A percentile compares a stretch with the other conserved stretches of the same genome.
phyloP scores from a whole-genome alignment of 1,140 invertebrate genomes.

The Notospermus geniculatus region DNA sequence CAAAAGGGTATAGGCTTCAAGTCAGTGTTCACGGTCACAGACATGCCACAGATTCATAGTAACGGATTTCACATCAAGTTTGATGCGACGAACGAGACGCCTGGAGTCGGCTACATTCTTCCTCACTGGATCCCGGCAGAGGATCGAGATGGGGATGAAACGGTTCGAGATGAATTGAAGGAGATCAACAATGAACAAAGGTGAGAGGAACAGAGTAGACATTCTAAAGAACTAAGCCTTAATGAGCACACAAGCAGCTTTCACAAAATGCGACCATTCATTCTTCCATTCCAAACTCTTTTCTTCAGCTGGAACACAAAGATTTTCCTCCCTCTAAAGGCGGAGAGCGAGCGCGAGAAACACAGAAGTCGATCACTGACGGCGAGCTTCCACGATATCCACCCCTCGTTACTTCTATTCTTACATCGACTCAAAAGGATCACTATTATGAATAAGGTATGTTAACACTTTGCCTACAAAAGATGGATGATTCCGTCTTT shows the following conservation, averaged over 20 bases:
- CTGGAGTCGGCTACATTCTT: constrained; percentile 53
- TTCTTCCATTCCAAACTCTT: not conserved
- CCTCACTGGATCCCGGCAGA: constrained; percentile 45
- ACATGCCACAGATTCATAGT: constrained; percentile 54
- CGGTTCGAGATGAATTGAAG: not conserved
- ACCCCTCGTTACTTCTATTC: constrained; percentile 49
- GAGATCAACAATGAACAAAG: not conserved
- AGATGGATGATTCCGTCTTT: too few relatives aligned
- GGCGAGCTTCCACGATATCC: constrained; percentile 49
- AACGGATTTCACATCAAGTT: constrained; percentile 55
- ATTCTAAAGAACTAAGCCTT: not conserved
- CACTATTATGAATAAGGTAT: constrained; percentile 46
- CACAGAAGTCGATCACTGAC: constrained; percentile 34
- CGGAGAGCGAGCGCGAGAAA: constrained; percentile 32
- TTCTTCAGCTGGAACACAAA: constrained; percentile 44
- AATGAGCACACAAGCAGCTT: not conserved
- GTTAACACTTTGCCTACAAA: too few relatives aligned
- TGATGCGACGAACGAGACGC: constrained; percentile 38
- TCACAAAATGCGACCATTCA: not conserved
- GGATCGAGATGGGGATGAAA: not conserved
- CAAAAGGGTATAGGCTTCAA: constrained; percentile 59
- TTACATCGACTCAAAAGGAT: constrained; percentile 46
- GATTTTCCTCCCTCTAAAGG: constrained; percentile 44
- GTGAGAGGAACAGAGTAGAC: not conserved
- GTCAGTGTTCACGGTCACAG: constrained; percentile 54